Base-by-base conservation (phyloP, 1,140 invertebrate species). In the Tetramorium parvispinum region DNA sequence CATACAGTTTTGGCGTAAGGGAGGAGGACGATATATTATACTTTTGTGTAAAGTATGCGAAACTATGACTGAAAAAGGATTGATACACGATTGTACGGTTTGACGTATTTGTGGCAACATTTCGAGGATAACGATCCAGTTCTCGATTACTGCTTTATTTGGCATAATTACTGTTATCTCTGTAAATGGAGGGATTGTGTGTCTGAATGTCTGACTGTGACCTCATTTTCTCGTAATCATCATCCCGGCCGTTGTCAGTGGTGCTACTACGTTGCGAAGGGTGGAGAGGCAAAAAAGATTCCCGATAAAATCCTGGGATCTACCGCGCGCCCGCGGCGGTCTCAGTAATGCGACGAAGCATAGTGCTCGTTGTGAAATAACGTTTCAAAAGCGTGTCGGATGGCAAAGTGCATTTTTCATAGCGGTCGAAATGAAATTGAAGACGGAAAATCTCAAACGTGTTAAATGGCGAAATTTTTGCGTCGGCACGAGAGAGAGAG, bases 321-420 rank as follows among this genome's bases (percentile, higher is more conserved):
- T 75, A 59, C 53, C 79, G 68, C 79, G 55, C 79, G 66, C 79
- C 79, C 68, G 79, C 79, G 79, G 79, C 79, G 51, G 68, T 83
- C 79, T 83, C 79, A 68, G 79, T 83, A 75, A 83, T 55, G 53
- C 79, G 79, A 75, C 79, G 68, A 53, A 83, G 68, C 68, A 75
- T 83, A 83, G 68, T 75, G 79, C 79, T 61, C 79, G 68, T 83
- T 59, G 68, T 75, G 79, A 83, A 83, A 83, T 75, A 83, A 83
- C 68, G 79, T 83, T 83, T 83, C 79, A 83, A 83, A 83, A 83
- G 79, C 79, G 66, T 83, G 79, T 81, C 78, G 78, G 63, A 75
- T 75, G 68, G 79, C 79, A 73, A 83, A 83, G 79, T 83, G 79
- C 79, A 83, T 83, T 83, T 83, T 83, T 83, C 40, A 83, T 73